These are phyloP conservation scores for Halichoeres trimaculatus DNA, from an alignment of 2,113 vertebrate genomes.

Conservation along the genomic window DNA sequence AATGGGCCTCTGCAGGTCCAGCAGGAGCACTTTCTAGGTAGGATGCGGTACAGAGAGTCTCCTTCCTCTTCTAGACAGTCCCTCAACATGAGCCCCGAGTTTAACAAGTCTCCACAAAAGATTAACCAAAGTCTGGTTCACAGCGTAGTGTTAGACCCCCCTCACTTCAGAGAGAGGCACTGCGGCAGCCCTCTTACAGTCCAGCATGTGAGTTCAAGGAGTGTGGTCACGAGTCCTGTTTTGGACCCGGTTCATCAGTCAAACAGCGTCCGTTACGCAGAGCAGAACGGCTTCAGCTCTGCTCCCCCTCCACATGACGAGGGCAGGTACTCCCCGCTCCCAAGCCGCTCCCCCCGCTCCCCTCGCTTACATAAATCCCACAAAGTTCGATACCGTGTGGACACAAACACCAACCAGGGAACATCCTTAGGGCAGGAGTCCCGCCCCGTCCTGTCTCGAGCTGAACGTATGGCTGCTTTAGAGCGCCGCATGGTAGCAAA, in stretches of 20 bases:
- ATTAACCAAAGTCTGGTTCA: conserved; percentile 81
- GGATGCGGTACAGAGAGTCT: conserved; percentile 80
- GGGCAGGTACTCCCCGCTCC: conserved; percentile 74
- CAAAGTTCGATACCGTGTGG: conserved; percentile 80
- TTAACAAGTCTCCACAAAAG: conserved; percentile 78
- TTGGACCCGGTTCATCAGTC: conserved; percentile 78
- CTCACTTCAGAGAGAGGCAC: conserved; percentile 66
- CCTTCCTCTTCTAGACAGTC: conserved; percentile 78
- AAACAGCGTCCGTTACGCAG: conserved; percentile 80
- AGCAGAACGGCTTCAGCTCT: conserved; percentile 85
- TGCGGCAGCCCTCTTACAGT: conserved; percentile 79
- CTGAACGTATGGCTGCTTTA: conserved; percentile 73
- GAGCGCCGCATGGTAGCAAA: conserved; percentile 87
- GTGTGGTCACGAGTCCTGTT: conserved; percentile 81
- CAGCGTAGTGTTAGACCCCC: conserved; percentile 84
- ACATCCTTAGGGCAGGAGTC: conserved; percentile 63
- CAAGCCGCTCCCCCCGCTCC: conserved; percentile 71
- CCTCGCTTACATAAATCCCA: conserved; percentile 73
- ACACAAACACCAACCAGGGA: conserved; percentile 84
- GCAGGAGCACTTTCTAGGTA: conserved; percentile 80
- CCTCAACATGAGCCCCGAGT: conserved; percentile 78
- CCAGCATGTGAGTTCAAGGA: conserved; percentile 80
- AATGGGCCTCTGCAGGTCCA: conserved; percentile 73
- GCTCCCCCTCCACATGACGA: conserved; percentile 54
- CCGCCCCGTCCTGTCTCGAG: conserved; percentile 71